Evolutionary conservation across 2,888 invertebrate species (phyloP).

Genomic region (Lacanobia oleracea): DNA sequence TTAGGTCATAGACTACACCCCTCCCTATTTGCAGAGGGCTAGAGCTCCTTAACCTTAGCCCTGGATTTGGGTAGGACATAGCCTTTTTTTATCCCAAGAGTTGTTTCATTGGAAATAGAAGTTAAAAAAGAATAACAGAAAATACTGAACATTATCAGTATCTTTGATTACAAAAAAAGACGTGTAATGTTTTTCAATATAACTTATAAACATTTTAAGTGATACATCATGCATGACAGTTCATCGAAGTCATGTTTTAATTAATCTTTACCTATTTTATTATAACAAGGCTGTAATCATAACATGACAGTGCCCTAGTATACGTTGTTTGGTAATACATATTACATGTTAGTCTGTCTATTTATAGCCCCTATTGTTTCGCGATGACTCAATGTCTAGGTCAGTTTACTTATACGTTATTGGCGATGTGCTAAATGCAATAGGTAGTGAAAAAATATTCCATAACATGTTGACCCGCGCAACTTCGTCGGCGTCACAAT

Average conservation of each 20-base stretch:
- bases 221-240: neutral
- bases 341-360: no score
- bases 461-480: no score
- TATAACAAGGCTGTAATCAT: neutral
- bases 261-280: slow-evolving; percentile 3
- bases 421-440: slow-evolving; percentile 6
- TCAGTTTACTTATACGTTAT: slow-evolving; percentile 25
- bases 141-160: no score
- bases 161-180: neutral
- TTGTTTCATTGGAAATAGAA: no score
- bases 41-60: no score
- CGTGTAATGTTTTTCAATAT: neutral
- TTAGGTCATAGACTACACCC: no score
- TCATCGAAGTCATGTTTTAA: neutral
- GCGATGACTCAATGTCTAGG: slow-evolving; percentile 25
- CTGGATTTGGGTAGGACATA: no score
- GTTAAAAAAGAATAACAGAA: no score
- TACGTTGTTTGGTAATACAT: neutral
- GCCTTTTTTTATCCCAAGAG: no score
- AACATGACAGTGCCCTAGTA: neutral
- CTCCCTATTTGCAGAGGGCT: no score
- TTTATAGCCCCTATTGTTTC: slow-evolving; percentile 16
- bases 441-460: neutral
- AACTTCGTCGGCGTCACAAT: no score
- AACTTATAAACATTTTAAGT: neutral